Evolutionary conservation across 1,140 invertebrate species (phyloP), one percentile per base, ranked within the genome.

Genomic region (Macrobrachium nipponense): DNA sequence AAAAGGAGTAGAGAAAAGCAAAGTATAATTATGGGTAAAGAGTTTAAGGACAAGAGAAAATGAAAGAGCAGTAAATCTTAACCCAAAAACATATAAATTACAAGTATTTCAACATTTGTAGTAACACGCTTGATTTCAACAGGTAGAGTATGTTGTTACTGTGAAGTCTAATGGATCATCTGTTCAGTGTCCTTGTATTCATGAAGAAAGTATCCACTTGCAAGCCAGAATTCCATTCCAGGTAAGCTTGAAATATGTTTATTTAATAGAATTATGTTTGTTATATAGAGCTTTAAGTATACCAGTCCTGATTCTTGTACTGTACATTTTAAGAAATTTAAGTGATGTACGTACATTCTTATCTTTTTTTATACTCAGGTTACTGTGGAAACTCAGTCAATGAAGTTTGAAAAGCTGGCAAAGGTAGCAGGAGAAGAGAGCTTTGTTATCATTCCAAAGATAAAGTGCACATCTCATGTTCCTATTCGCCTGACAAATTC

Each of bases 401-500:
- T 87, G 64, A 78, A 83, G 17, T 87, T 87, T 83, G 80, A 82
- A 43, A 82, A 82, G 51, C 43, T 87, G 18, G 64, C 62, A 51
- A 72, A 75, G 61, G 86, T 87, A 60, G 80, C 86, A 12, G 73
- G 59, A 58, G 77, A 62, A 17, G 86, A 87, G 60, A 79, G 60
- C 66, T 87, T 87, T 75, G 61, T 87, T 36, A 81, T 87, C 66
- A 77, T 83, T n/a, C 86, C 86, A 7, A 72, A 72, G 51, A 87
- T 87, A 59, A 87, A 87, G 60, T 87, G 86, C 59, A 72, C 66
- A 1, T 87, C 86, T 3, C 86, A 87, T 36, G 86, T 87, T n/a
- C 86, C 86, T 23, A 87, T 87, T 60, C 79, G 73, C 18, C 77
- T 87, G 58, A 83, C 86, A 18, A 62, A 83, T 66, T 87, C 86